Percentiles rank a stretch among this genome's conserved stretches.
phyloP scores from a whole-genome alignment of 2,797 vertebrate genomes.

The Squalus acanthias region DNA sequence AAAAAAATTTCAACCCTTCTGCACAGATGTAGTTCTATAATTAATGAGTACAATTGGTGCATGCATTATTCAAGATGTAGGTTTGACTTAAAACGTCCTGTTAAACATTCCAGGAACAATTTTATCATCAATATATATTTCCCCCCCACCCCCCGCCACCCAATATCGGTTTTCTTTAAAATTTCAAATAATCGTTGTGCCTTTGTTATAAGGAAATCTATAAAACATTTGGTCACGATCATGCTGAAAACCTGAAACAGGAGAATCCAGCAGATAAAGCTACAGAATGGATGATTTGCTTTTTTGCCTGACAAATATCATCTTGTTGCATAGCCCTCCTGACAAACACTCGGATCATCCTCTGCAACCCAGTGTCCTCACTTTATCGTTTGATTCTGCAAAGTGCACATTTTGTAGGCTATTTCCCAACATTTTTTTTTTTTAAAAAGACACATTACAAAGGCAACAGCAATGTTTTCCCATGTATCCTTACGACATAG shows the following conservation, averaged over 20 bases:
- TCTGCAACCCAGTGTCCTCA: background rate
- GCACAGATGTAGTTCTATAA: slow-evolving; percentile 9
- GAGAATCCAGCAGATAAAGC: slow-evolving; percentile 70
- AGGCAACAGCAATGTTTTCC: slow-evolving; percentile 40
- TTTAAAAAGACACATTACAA: background rate
- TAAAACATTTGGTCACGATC: slow-evolving; percentile 88
- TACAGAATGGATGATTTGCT: slow-evolving; percentile 60
- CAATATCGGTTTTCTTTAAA: slow-evolving; percentile 45
- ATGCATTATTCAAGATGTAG: slow-evolving; percentile 59
- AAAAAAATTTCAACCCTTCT: slow-evolving; percentile 4
- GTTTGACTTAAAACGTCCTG: slow-evolving; percentile 52
- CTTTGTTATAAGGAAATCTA: slow-evolving; percentile 63
- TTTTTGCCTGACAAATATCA: slow-evolving; percentile 56
- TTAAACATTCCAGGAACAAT: slow-evolving; percentile 50
- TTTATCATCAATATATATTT: slow-evolving; percentile 45
- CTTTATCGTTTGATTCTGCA: background rate
- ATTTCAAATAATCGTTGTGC: slow-evolving; percentile 67
- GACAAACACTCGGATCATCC: slow-evolving; percentile 28
- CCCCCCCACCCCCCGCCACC: slow-evolving; percentile 42
- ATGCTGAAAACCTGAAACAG: slow-evolving; percentile 74
- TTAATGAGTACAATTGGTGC: slow-evolving; percentile 57
- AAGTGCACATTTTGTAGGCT: slow-evolving; percentile 16
- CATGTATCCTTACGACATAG: slow-evolving; percentile 47
- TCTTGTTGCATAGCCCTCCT: slow-evolving; percentile 84
- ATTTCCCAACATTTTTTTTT: background rate